These are phyloP conservation scores for Hydrophis major DNA, from an alignment of 2,797 vertebrate genomes.

Conservation along the genomic window DNA sequence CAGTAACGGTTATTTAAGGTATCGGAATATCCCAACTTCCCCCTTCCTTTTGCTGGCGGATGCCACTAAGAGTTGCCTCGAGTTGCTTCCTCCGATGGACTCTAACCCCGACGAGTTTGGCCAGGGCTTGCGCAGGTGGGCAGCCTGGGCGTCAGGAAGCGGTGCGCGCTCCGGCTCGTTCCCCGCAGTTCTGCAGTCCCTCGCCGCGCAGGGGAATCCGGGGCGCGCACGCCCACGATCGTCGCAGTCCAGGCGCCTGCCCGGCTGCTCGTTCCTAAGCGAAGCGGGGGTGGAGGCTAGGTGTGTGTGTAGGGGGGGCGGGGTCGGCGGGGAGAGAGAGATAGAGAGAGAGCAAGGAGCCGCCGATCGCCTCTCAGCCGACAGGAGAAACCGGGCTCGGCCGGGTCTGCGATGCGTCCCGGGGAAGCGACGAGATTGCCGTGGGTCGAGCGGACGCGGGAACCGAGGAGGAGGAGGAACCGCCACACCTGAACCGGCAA, in stretches of 20 bases:
- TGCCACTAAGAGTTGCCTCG: neutral
- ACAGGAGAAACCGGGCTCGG: neutral
- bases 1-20: neutral
- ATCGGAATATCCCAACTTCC: neutral
- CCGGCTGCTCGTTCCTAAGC: neutral
- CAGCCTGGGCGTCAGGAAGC: neutral
- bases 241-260: constrained; percentile 31
- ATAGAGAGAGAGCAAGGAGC: too few species aligned
- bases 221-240: constrained; percentile 23
- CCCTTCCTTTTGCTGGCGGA: neutral
- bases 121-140: neutral
- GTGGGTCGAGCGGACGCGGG: neutral
- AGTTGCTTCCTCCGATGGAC: neutral
- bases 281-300: neutral
- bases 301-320: neutral
- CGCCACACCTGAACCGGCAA: neutral
- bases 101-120: too few species aligned
- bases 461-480: neutral
- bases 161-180: neutral
- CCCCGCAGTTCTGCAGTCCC: constrained; percentile 1
- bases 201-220: neutral
- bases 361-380: neutral
- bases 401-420: neutral
- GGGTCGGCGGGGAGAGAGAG: neutral
- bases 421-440: neutral